Percentiles rank a stretch among this genome's conserved stretches.
Conservation (phyloP, 2,888 invertebrate genomes). For the Eupithecia centaureata region DNA sequence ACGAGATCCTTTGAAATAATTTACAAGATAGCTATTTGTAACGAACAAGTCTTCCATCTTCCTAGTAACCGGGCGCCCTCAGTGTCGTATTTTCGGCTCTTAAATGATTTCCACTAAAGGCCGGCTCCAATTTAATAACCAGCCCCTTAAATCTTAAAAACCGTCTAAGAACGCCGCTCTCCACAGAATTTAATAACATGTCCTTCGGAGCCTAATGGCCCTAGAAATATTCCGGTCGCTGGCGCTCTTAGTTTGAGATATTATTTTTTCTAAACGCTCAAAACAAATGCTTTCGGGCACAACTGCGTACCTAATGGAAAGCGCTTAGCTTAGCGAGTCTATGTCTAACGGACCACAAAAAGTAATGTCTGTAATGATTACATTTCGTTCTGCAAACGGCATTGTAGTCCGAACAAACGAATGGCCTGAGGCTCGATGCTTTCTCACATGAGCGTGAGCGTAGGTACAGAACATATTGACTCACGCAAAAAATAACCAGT, state of each 20-base stretch:
- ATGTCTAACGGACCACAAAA: background rate
- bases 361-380: conserved; percentile 1
- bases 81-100: background rate
- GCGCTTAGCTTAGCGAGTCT: background rate
- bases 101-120: background rate
- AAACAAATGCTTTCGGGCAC: conserved; percentile 25
- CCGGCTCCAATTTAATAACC: conserved; percentile 22
- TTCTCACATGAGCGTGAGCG: background rate
- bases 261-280: conserved; percentile 11
- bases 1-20: background rate
- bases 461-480: background rate
- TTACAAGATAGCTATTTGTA: background rate
- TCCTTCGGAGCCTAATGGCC: conserved; percentile 39
- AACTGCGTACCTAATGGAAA: background rate
- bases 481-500: background rate
- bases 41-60: background rate
- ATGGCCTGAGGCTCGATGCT: background rate
- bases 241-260: conserved; percentile 24
- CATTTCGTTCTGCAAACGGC: conserved; percentile 3
- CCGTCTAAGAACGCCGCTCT: conserved; percentile 31
- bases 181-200: conserved; percentile 45
- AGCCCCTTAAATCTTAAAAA: conserved; percentile 27
- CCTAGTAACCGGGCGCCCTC: background rate
- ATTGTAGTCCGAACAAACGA: conserved; percentile 1
- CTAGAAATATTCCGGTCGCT: conserved; percentile 40